These are phyloP conservation scores for Heloderma charlesbogerti DNA, from an alignment of 2,113 vertebrate genomes.

Conservation along the genomic window DNA sequence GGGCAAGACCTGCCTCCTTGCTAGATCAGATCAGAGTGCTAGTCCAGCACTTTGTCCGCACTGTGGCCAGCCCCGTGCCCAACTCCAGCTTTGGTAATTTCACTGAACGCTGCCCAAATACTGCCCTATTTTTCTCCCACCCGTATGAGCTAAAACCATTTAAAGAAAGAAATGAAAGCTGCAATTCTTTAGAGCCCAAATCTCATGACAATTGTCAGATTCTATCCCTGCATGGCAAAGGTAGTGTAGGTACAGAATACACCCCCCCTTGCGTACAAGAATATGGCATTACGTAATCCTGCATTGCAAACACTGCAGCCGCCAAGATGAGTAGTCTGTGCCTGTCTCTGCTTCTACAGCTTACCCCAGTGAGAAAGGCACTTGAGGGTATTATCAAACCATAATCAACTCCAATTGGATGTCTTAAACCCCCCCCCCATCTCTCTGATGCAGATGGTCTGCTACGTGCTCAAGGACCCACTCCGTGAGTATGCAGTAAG, in stretches of 20 bases:
- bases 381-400: conserved; percentile 66
- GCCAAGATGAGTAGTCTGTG: conserved; percentile 36
- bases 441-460: conserved; percentile 51
- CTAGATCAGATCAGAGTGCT: neutral
- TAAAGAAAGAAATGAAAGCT: neutral
- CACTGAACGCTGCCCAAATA: neutral
- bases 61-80: neutral
- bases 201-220: neutral
- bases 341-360: conserved; percentile 5
- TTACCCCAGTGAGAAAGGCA: conserved; percentile 26
- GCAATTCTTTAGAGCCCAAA: neutral
- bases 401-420: conserved; percentile 61
- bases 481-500: conserved; percentile 47
- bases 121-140: neutral
- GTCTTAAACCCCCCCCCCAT: conserved; percentile 32
- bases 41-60: neutral
- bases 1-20: neutral
- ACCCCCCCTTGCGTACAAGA: neutral
- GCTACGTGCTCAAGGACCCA: conserved; percentile 64
- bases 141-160: neutral
- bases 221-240: neutral
- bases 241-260: too few species aligned
- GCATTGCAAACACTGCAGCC: conserved; percentile 16
- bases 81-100: neutral
- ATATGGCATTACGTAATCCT: neutral